phyloP scores from a whole-genome alignment of 2,888 invertebrate species.

The Diarsia brunnea region DNA sequence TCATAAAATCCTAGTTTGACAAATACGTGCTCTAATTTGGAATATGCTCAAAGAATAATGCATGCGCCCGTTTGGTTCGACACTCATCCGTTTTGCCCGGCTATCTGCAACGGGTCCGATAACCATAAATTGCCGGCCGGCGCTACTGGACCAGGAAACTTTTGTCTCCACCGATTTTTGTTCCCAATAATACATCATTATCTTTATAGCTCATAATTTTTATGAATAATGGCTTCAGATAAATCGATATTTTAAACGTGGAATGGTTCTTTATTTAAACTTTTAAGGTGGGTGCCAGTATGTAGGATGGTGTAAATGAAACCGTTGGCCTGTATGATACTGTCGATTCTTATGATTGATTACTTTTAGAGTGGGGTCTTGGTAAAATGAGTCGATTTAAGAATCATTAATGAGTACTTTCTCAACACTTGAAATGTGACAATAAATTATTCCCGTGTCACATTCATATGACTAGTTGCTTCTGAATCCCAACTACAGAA shows the following conservation, averaged over 20 bases:
- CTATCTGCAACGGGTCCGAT: conserved; percentile 74
- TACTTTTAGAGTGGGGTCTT: neutral
- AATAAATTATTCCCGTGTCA: neutral
- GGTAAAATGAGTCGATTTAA: neutral
- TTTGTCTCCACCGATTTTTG: conserved; percentile 69
- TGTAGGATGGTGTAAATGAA: neutral
- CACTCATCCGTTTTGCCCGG: conserved; percentile 69
- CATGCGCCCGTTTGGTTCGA: conserved; percentile 60
- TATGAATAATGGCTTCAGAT: conserved; percentile 49
- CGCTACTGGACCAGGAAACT: conserved; percentile 61
- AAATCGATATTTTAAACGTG: conserved; percentile 43
- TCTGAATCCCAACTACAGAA: conserved; percentile 4
- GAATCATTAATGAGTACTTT: neutral
- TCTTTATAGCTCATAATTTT: conserved; percentile 59
- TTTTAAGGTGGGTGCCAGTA: neutral
- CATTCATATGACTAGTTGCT: neutral
- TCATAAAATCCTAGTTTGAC: conserved; percentile 53
- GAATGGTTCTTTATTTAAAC: conserved; percentile 27
- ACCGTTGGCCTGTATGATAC: neutral
- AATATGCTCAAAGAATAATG: conserved; percentile 65
- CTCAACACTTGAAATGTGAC: neutral
- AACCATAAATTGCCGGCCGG: conserved; percentile 74
- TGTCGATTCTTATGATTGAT: neutral
- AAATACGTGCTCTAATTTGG: conserved; percentile 65
- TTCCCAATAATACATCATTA: conserved; percentile 67